A percentile compares a stretch with the other conserved stretches of the same genome.
These are phyloP conservation scores for silkworm (Bombyx mori) DNA, from an alignment of 1,140 invertebrate species.

Conservation along the genomic window ASM3026992v2 NC_085107.1:12058001-12058500, in stretches of 20 bases:
- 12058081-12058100: no score
- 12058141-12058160: no score
- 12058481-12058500: constrained; percentile 82
- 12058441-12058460: constrained; percentile 75
- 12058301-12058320: constrained; percentile 69
- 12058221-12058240: constrained; percentile 13
- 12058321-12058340: constrained; percentile 90
- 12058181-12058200: not conserved
- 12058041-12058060: constrained; percentile 22
- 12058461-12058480: constrained; percentile 59
- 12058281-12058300: constrained; percentile 1
- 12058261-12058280: constrained; percentile 8
- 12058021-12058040: constrained; percentile 1
- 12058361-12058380: constrained; percentile 88
- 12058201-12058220: constrained; percentile 5
- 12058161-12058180: not conserved
- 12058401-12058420: constrained; percentile 93
- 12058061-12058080: constrained; percentile 18
- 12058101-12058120: no score
- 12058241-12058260: constrained; percentile 29
- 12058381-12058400: constrained; percentile 93
- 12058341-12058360: constrained; percentile 92
- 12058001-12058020: not conserved
- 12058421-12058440: constrained; percentile 90
- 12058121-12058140: no score